Evolutionary conservation across 1,140 invertebrate genomes (phyloP).

Genomic region (Kradibia gibbosae): DNA sequence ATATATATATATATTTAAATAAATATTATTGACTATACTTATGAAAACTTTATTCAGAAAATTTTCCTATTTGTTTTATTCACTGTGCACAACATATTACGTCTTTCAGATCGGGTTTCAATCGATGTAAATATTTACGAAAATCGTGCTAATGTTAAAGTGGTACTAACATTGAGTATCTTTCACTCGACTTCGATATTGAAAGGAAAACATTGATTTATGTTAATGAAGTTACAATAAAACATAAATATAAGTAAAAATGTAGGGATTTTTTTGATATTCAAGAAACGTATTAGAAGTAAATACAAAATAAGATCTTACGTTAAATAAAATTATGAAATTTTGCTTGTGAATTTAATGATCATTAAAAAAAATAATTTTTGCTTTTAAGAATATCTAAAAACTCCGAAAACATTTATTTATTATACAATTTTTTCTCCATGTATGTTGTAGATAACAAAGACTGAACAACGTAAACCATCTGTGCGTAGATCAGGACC

Average conservation of each 20-base stretch:
- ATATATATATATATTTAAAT: too few relatives aligned
- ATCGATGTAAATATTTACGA: slow-evolving; percentile 18
- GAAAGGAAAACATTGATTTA: not conserved
- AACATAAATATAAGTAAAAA: too few relatives aligned
- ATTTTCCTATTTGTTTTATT: too few relatives aligned
- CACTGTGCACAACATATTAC: not conserved
- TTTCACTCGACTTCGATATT: not conserved
- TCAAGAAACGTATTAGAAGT: too few relatives aligned
- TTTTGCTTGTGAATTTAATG: too few relatives aligned
- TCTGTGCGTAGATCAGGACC: slow-evolving; percentile 71
- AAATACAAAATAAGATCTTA: too few relatives aligned
- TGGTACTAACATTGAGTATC: not conserved
- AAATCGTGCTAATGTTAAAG: not conserved
- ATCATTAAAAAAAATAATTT: too few relatives aligned
- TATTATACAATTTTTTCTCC: slow-evolving; percentile 30
- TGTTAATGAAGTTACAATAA: too few relatives aligned
- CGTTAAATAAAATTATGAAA: too few relatives aligned
- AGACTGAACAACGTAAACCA: slow-evolving; percentile 71
- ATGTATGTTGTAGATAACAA: slow-evolving; percentile 69
- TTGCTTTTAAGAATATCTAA: not conserved
- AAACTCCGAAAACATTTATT: not conserved
- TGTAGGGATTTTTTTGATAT: too few relatives aligned
- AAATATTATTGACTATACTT: too few relatives aligned
- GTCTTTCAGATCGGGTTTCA: not conserved
- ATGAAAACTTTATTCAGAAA: too few relatives aligned